Evolutionary conservation across 2,113 vertebrate genomes (phyloP), one percentile per base, ranked within the genome.

Genomic region (Hepsetus odoe): DNA sequence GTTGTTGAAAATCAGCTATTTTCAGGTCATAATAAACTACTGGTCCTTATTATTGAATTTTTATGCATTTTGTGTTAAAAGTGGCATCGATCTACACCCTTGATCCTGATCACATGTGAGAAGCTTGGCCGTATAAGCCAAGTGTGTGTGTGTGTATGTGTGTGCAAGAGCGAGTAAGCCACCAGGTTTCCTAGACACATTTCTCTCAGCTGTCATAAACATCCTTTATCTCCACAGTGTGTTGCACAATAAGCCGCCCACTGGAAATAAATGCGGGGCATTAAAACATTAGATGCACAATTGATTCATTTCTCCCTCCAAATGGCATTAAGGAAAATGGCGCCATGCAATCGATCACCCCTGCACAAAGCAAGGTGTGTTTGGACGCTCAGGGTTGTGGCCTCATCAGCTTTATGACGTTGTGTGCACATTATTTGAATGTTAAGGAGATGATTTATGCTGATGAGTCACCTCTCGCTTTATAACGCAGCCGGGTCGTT

Each of bases 201-300:
- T 87, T 81, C 74, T 76, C 75, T 74, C 82, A 85, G 80, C 66
- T 77, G 76, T 86, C 85, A 85, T 90, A 87, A 88, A 90, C 86
- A 87, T 80, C 85, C 74, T 85, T 89, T 86, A 89, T 90, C 87
- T 85, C 58, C 58, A 66, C 71, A 61, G 42, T 66, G 76, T 72
- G 76, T 72, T 53, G 68, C 67, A 73, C 68, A 24, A 82, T 53
- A 11, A 44, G 56, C 40, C 77, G 32, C 3, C 51, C 53, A 33
- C 76, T 67, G 59, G 80, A 85, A 86, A 89, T 89, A 88, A 92
- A 92, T 86, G 86, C 55, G 78, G 70, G 74, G 81, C 89, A 90
- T 92, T 90, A 87, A 90, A 91, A 89, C 80, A 83, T 18, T 55
- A 83, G 79, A 81, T 88, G 84, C 83, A 82, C 85, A 89, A 91